These are phyloP conservation scores for Prolemur simus DNA, from an alignment of 2,113 vertebrate species.

Conservation along the genomic window DNA sequence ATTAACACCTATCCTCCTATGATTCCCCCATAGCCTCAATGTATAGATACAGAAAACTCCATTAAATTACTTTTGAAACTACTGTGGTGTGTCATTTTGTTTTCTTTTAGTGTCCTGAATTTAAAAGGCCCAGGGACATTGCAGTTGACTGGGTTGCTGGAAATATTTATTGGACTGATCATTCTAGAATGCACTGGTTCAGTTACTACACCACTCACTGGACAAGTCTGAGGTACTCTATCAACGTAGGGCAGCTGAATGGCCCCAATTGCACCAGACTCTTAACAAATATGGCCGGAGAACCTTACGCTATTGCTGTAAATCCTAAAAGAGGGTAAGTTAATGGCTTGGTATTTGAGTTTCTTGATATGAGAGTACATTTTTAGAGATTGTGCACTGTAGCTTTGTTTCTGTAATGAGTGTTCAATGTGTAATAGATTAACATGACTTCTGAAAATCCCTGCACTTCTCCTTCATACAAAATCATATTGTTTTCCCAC, in stretches of 20 bases:
- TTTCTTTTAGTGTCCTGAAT: slow-evolving; percentile 93
- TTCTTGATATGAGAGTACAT: neutral
- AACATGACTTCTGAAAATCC: neutral
- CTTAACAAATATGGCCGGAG: slow-evolving; percentile 96
- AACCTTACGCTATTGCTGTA: slow-evolving; percentile 96
- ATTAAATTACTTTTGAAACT: slow-evolving; percentile 55
- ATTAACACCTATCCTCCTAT: neutral
- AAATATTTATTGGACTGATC: slow-evolving; percentile 98
- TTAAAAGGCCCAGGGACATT: slow-evolving; percentile 95
- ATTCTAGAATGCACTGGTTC: slow-evolving; percentile 99
- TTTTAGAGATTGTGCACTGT: neutral
- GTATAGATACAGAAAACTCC: neutral
- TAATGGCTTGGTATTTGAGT: neutral
- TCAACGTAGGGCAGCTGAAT: slow-evolving; percentile 96
- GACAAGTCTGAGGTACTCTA: slow-evolving; percentile 97
- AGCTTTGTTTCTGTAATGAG: neutral
- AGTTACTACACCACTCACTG: slow-evolving; percentile 99
- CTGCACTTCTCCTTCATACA: neutral
- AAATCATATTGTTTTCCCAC: neutral
- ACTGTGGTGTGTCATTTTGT: slow-evolving; percentile 16
- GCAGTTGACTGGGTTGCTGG: slow-evolving; percentile 98
- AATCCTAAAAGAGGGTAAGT: slow-evolving; percentile 95
- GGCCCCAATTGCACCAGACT: slow-evolving; percentile 97
- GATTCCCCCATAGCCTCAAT: neutral
- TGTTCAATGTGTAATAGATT: neutral